Base-by-base conservation (phyloP, 2,113 vertebrate species). In the Tragelaphus strepsiceros region DNA sequence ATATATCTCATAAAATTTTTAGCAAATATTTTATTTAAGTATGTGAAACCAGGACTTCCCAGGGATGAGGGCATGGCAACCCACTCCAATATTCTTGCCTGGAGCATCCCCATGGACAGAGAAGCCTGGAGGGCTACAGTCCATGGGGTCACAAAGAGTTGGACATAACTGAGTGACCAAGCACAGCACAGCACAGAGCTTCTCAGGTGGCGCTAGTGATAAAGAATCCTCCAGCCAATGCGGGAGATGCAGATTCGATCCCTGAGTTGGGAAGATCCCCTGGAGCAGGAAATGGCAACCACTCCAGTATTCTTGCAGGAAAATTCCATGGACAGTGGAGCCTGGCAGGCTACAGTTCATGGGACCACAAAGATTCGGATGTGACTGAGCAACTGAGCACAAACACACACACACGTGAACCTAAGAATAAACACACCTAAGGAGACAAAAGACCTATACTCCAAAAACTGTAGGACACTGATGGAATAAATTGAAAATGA, bases 1-100 rank as follows among this genome's bases (percentile, higher is more conserved):
- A 43, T 78, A 80, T 88, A 88, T 67, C 28, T 88, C 85, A 2
- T 59, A 58, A 62, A 82, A 94, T 61, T n/a, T 81, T 81, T 13
- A 32, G 17, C 51, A 81, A 81, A 32, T 8, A 9, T 64, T 21
- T 67, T 67, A n/a, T 71, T 35, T 3, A 71, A 35, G 4, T 22
- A 22, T 39, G n/a, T 35, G 19, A 39, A 71, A 71, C 67, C 6
- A 71, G 67, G 67, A 35, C 67, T 71, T 39, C 16, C 17, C 64
- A 67, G 64, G 32, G 32, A 67, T 4, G 32, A 67, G 64, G 32
- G 17, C 32, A 67, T 67, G 67, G 5, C 67, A 71, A 22, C n/a
- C n/a, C 19, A 71, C n/a, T 71, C n/a, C n/a, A 71, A 12, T 35
- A 39, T 39, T 22, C 67, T 71, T 71, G 67, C n/a, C 19, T 71